Percentiles rank a stretch among this genome's conserved stretches.
These are phyloP conservation scores for Tetheella fluctuosa DNA, from an alignment of 2,888 invertebrate genomes.

Conservation along the genomic window DNA sequence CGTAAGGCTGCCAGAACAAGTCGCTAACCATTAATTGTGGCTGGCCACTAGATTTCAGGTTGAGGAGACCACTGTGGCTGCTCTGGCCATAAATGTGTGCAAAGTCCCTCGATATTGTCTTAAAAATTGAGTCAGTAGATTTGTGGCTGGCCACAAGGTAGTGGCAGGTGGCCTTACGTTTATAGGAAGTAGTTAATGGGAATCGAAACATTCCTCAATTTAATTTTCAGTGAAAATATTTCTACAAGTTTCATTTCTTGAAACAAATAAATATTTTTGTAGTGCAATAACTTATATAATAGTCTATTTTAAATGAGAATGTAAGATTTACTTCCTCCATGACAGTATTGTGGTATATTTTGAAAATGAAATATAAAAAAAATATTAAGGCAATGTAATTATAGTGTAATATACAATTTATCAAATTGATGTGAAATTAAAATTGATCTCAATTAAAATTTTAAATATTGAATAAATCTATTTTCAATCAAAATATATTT, in stretches of 20 bases:
- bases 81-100: not conserved
- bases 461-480: conserved; percentile 36
- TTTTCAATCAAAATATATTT: conserved; percentile 29
- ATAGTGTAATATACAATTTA: conserved; percentile 2
- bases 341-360: conserved; percentile 9
- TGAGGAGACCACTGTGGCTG: not conserved
- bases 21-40: no score
- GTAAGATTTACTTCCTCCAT: not conserved
- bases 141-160: not conserved
- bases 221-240: not conserved
- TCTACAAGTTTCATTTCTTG: not conserved
- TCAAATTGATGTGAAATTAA: conserved; percentile 11
- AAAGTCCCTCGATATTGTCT: not conserved
- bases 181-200: not conserved
- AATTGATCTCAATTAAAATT: conserved; percentile 38
- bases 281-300: conserved; percentile 1
- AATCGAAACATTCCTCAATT: conserved; percentile 1
- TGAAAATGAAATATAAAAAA: not conserved
- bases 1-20: no score
- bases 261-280: conserved; percentile 5
- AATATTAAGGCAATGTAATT: not conserved
- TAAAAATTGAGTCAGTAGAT: not conserved
- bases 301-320: not conserved
- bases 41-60: not conserved
- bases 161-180: conserved; percentile 12